Evolutionary conservation across 2,797 vertebrate genomes (phyloP).

Genomic region (Gymnothorax reevesii): DNA sequence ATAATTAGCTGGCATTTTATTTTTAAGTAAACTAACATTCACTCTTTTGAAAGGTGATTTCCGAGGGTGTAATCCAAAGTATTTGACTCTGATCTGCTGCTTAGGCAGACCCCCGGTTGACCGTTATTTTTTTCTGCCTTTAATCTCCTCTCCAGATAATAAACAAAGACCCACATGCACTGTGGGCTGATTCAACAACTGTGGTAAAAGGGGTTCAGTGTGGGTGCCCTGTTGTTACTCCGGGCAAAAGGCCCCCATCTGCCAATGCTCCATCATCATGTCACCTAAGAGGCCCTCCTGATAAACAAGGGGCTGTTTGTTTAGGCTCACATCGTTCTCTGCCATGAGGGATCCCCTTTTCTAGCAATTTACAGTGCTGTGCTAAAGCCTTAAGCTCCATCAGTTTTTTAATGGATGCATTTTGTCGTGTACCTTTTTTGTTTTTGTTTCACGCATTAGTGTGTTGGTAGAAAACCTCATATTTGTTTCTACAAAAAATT

Average conservation of each 20-base stretch:
- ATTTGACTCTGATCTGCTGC: slow-evolving; percentile 23
- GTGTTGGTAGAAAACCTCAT: too few species aligned
- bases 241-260: slow-evolving; percentile 59
- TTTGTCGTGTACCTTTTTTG: too few species aligned
- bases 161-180: slow-evolving; percentile 53
- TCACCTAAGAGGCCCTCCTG: slow-evolving; percentile 59
- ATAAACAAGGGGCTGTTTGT: slow-evolving; percentile 61
- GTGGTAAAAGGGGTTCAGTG: slow-evolving; percentile 22
- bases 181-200: slow-evolving; percentile 35
- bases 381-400: too few species aligned
- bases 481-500: too few species aligned
- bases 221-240: slow-evolving; percentile 34
- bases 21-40: too few species aligned
- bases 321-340: slow-evolving; percentile 51
- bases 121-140: not conserved
- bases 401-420: too few species aligned
- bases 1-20: too few species aligned
- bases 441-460: too few species aligned
- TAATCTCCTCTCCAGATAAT: slow-evolving; percentile 40
- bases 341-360: slow-evolving; percentile 12
- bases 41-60: too few species aligned
- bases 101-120: slow-evolving; percentile 38
- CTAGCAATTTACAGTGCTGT: not conserved
- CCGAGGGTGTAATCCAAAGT: too few species aligned
- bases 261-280: slow-evolving; percentile 71